These are phyloP conservation scores for Zenarchopterus dispar DNA, from an alignment of 2,797 vertebrate genomes.

Conservation along the genomic window DNA sequence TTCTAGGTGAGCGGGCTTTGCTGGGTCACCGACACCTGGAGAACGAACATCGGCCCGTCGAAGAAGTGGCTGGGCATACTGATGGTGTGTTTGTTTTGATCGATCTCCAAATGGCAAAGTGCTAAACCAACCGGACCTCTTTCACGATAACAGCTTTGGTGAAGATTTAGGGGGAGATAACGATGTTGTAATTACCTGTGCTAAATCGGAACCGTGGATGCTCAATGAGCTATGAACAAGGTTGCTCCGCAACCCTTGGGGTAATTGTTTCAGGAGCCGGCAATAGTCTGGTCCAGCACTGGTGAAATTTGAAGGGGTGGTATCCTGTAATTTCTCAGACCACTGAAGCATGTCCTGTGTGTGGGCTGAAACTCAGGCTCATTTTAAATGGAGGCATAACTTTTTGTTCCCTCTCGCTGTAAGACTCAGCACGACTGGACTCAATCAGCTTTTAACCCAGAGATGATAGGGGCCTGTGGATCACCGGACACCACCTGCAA, in stretches of 20 bases:
- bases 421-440: constrained; percentile 65
- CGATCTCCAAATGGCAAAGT: constrained; percentile 53
- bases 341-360: constrained; percentile 74
- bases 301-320: constrained; percentile 76
- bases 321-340: constrained; percentile 80
- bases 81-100: constrained; percentile 59
- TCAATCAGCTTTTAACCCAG: constrained; percentile 63
- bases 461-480: constrained; percentile 43
- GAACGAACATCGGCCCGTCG: constrained; percentile 55
- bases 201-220: constrained; percentile 73
- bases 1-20: constrained; percentile 63
- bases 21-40: constrained; percentile 70
- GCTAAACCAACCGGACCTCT: constrained; percentile 51
- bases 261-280: constrained; percentile 76
- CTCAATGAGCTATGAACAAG: constrained; percentile 81
- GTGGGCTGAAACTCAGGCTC: constrained; percentile 63
- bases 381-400: constrained; percentile 77
- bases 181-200: constrained; percentile 73
- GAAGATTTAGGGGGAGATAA: constrained; percentile 70
- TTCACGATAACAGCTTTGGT: constrained; percentile 48
- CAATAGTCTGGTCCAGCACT: constrained; percentile 72
- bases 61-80: constrained; percentile 55
- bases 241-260: constrained; percentile 74
- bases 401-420: constrained; percentile 68
- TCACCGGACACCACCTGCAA: constrained; percentile 54